Evolutionary conservation across 1,140 invertebrate species (phyloP).

Genomic region (Agrilus planipennis): DNA sequence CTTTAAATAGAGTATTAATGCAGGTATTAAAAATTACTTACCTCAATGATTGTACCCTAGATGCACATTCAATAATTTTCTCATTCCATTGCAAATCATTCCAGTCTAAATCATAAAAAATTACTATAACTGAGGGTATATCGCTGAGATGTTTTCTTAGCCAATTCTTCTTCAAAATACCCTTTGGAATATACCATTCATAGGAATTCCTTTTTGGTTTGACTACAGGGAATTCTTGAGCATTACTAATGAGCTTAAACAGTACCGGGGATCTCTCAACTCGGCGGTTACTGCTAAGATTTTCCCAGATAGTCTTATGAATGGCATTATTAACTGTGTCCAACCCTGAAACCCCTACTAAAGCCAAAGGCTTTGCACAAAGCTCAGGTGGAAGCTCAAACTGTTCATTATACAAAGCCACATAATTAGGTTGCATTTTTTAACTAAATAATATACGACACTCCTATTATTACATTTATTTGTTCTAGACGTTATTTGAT

Average conservation of each 20-base stretch:
- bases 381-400: conserved; percentile 62
- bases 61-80: conserved; percentile 85
- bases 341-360: conserved; percentile 76
- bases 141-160: conserved; percentile 85
- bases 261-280: conserved; percentile 71
- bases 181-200: conserved; percentile 93
- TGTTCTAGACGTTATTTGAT: no score
- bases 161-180: conserved; percentile 93
- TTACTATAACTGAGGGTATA: conserved; percentile 83
- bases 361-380: conserved; percentile 62
- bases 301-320: conserved; percentile 86
- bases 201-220: conserved; percentile 87
- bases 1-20: background rate
- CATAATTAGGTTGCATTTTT: conserved; percentile 5
- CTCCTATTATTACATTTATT: no score
- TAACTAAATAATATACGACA: no score
- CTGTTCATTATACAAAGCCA: background rate
- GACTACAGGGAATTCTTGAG: conserved; percentile 77
- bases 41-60: conserved; percentile 78
- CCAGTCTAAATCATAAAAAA: conserved; percentile 97
- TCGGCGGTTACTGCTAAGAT: conserved; percentile 70
- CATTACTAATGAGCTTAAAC: conserved; percentile 66
- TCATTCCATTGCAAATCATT: conserved; percentile 88
- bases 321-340: conserved; percentile 73
- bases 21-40: conserved; percentile 23